Evolutionary conservation across 2,797 vertebrate genomes (phyloP).

Genomic region (Betta splendens): DNA sequence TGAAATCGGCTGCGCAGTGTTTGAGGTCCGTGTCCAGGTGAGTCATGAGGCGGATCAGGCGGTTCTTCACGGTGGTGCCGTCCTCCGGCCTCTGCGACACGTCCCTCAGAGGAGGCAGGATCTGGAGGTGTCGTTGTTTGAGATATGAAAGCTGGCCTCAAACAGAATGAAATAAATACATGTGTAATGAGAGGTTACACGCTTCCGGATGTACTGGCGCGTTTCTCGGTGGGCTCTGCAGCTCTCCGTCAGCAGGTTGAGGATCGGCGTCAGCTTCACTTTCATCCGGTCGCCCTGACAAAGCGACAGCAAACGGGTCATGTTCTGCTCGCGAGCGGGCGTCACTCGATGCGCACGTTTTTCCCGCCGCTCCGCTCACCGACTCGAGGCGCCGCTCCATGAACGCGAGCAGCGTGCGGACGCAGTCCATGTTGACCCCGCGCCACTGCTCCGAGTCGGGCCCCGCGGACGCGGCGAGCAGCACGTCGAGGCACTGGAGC

Average conservation of each 20-base stretch:
- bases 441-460: constrained; percentile 68
- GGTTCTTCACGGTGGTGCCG: constrained; percentile 79
- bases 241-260: constrained; percentile 84
- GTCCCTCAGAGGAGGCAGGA: constrained; percentile 83
- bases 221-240: constrained; percentile 83
- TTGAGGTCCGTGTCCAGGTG: constrained; percentile 86
- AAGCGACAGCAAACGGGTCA: too few species aligned
- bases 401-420: constrained; percentile 79
- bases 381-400: constrained; percentile 82
- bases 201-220: constrained; percentile 80
- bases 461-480: constrained; percentile 64
- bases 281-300: constrained; percentile 76
- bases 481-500: constrained; percentile 79
- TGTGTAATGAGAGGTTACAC: constrained; percentile 73
- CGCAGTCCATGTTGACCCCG: constrained; percentile 86
- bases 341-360: too few species aligned
- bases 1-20: constrained; percentile 85
- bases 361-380: constrained; percentile 71
- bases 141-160: too few species aligned
- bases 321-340: too few species aligned
- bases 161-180: too few species aligned
- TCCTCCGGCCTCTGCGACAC: constrained; percentile 82
- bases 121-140: constrained; percentile 41
- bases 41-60: constrained; percentile 85
- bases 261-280: constrained; percentile 82